Conservation (phyloP, 1,140 invertebrate species). For the Bradysia coprophila region DNA sequence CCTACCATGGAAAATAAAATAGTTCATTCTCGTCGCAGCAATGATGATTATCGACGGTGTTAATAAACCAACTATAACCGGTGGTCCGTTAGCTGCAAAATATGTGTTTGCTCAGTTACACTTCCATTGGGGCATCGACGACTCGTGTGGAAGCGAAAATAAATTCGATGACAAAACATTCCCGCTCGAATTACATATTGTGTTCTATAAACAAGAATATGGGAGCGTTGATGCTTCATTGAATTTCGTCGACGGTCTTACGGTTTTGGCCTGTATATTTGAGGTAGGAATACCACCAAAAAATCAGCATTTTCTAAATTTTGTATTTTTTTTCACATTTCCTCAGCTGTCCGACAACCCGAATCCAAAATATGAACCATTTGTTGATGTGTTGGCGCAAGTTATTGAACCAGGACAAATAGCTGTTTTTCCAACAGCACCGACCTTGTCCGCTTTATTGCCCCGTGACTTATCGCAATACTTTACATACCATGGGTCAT, state of each 20-base stretch:
- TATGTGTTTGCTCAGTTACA: conserved; percentile 64
- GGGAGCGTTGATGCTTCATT: conserved; percentile 38
- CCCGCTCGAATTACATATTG: conserved; percentile 69
- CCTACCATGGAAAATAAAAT: too few species aligned
- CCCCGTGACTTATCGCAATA: conserved; percentile 34
- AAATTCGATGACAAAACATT: conserved; percentile 47
- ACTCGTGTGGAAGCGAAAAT: conserved; percentile 73
- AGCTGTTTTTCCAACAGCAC: conserved; percentile 24
- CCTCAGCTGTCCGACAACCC: background rate
- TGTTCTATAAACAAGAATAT: conserved; percentile 63
- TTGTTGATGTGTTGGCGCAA: background rate
- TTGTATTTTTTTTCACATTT: background rate
- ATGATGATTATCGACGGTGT: conserved; percentile 8
- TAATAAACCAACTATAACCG: conserved; percentile 31
- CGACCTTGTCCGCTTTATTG: conserved; percentile 33
- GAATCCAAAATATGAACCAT: background rate
- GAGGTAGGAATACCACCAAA: background rate
- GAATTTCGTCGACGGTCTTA: conserved; percentile 48
- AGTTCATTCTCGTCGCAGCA: too few species aligned
- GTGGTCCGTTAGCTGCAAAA: conserved; percentile 42
- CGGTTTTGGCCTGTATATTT: conserved; percentile 41
- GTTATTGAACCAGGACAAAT: conserved; percentile 29
- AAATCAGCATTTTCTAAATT: background rate
- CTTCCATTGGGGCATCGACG: conserved; percentile 62
- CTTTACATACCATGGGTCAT: conserved; percentile 69